These are phyloP conservation scores for Petaurus breviceps DNA, from an alignment of 2,113 vertebrate genomes.

Conservation along the genomic window DNA sequence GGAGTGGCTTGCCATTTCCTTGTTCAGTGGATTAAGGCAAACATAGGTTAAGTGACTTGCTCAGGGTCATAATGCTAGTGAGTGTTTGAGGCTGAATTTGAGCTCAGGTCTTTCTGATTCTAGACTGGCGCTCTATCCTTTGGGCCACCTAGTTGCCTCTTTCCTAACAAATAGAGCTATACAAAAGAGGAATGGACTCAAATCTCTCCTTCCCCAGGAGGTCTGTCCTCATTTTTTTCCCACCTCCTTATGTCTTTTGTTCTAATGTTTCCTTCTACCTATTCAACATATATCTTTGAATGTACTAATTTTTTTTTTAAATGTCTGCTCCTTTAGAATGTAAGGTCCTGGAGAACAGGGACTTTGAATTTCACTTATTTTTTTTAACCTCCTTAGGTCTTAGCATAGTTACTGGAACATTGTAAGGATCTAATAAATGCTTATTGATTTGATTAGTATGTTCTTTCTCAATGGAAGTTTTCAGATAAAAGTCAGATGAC, in stretches of 20 bases:
- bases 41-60: not conserved
- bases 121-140: too few species aligned
- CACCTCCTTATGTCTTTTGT: not conserved
- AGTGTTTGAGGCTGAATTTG: too few species aligned
- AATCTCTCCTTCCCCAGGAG: not conserved
- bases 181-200: not conserved
- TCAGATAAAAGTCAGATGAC: not conserved
- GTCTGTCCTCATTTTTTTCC: not conserved
- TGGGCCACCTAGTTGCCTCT: too few species aligned
- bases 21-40: not conserved
- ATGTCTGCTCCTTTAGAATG: too few species aligned
- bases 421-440: not conserved
- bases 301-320: not conserved
- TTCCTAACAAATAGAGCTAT: not conserved
- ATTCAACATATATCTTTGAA: not conserved
- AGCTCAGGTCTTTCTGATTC: too few species aligned
- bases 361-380: too few species aligned
- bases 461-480: not conserved
- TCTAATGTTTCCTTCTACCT: not conserved
- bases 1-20: not conserved
- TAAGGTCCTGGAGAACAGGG: too few species aligned
- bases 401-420: too few species aligned
- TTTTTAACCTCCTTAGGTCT: too few species aligned
- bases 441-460: not conserved
- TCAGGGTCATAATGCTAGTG: too few species aligned